Base-by-base conservation (phyloP, 2,797 vertebrate genomes). In the Scomberomorus guttatus region DNA sequence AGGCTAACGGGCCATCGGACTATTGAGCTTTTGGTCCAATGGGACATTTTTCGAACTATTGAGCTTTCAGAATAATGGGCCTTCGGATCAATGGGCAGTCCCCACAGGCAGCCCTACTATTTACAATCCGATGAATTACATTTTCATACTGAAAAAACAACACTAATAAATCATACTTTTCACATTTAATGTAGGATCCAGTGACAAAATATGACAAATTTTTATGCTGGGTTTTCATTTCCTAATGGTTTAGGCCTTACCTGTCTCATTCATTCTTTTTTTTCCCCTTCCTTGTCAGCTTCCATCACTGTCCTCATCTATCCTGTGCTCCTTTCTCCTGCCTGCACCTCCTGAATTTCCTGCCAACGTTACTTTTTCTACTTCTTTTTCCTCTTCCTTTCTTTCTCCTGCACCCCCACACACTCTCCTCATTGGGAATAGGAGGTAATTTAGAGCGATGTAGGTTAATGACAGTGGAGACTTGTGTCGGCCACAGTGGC, bases 391-490 rank as follows among this genome's bases (percentile, higher is more conserved):
- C 80, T 84, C 75, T 27, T 62, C 39, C 75, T 75, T 62, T 48
- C 79, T 70, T 52, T 69, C 73, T 66, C 20, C 70, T 32, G 34
- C 67, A 18, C 37, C 64, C 77, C 64, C 58, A 15, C 77, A 63
- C 84, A 50, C 72, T 65, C 80, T 74, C 37, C 83, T 91, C 84
- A 15, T 81, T 86, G 92, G 93, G 88, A 91, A 91, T 89, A 88
- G 64, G 77, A 87, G 75, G 84, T 89, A 90, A 92, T 94, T 93
- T 91, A 81, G 82, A 91, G 85, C 75, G 70, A 93, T 94, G 88
- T 92, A 92, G 92, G 92, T 93, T 94, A 94, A 94, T 93, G 92
- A 92, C 86, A 82, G 84, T 9, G 18, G 93, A 93, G 93, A 92
- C 82, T 90, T 86, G 75, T 24, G 66, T 83, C 42, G 76, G 79